A percentile compares a stretch with the other conserved stretches of the same genome.
Evolutionary conservation across 1,140 invertebrate species (phyloP).

Genomic region (Trissolcus basalis): DNA sequence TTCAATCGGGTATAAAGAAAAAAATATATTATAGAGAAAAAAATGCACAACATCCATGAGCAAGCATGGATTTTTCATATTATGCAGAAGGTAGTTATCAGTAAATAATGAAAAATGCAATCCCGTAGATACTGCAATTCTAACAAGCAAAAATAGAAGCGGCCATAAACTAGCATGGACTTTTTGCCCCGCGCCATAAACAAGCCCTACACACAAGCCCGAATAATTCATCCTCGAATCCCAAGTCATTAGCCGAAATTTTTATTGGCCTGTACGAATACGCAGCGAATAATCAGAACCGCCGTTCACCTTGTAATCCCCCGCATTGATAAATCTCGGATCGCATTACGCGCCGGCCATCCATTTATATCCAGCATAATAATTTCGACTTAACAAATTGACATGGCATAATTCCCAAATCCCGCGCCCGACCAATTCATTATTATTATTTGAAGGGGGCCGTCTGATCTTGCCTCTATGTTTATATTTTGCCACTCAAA

Average conservation of each 20-base stretch:
- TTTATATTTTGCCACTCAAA: too few species aligned
- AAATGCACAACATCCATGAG: too few species aligned
- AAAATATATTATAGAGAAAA: too few species aligned
- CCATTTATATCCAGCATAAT: slow-evolving; percentile 12
- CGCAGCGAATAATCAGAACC: slow-evolving; percentile 15
- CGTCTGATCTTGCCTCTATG: too few species aligned
- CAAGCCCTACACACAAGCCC: background rate
- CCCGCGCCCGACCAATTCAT: slow-evolving; percentile 8
- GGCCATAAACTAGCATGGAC: too few species aligned
- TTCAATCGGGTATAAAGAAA: too few species aligned
- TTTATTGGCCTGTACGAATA: slow-evolving; percentile 9
- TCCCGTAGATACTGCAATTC: too few species aligned
- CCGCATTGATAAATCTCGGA: slow-evolving; percentile 21
- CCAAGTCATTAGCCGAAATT: slow-evolving; percentile 24
- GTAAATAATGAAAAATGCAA: background rate
- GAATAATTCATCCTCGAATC: slow-evolving; percentile 23
- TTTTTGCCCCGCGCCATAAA: slow-evolving; percentile 8
- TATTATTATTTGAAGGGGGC: background rate
- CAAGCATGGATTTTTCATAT: too few species aligned
- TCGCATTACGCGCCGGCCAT: slow-evolving; percentile 8
- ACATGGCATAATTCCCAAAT: slow-evolving; percentile 11
- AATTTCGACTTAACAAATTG: slow-evolving; percentile 23
- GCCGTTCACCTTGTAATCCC: slow-evolving; percentile 20
- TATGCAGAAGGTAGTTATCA: too few species aligned
- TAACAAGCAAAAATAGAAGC: too few species aligned